These are phyloP conservation scores for Pseudobourletiella spinata DNA, from an alignment of 1,140 invertebrate species.

Conservation along the genomic window DNA sequence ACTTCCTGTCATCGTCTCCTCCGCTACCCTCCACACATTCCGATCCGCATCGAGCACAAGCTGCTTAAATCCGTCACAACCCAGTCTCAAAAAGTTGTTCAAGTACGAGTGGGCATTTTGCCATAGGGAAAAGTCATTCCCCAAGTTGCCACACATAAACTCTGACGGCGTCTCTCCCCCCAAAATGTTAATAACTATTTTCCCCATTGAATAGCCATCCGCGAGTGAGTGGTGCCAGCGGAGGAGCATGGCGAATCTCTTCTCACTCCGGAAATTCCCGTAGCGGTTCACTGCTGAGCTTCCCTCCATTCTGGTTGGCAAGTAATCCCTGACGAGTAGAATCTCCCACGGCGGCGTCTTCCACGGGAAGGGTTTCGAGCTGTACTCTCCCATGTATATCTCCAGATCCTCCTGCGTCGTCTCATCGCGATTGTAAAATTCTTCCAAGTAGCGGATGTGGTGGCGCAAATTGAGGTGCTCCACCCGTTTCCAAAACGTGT, in stretches of 20 bases:
- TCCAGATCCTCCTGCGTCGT: conserved; percentile 16
- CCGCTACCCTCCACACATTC: not conserved
- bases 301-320: not conserved
- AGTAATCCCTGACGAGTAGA: conserved; percentile 18
- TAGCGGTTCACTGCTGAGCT: not conserved
- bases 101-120: conserved; percentile 9
- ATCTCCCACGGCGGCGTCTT: conserved; percentile 25
- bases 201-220: conserved; percentile 29
- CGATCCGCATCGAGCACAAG: not conserved
- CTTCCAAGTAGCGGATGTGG: conserved; percentile 2
- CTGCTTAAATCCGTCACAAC: not conserved
- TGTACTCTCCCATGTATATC: conserved; percentile 11
- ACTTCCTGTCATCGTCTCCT: conserved; percentile 13
- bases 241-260: conserved; percentile 20
- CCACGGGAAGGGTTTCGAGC: conserved; percentile 13
- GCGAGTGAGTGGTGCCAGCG: conserved; percentile 27
- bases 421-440: not conserved
- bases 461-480: conserved; percentile 12
- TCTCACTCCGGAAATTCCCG: not conserved
- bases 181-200: conserved; percentile 21
- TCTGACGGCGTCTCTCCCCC: conserved; percentile 1
- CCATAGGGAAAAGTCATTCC: conserved; percentile 19
- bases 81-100: not conserved
- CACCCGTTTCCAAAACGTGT: conserved; percentile 24
- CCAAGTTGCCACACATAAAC: not conserved